Base-by-base conservation (phyloP, 2,888 invertebrate species). In the Protonemura montana region DNA sequence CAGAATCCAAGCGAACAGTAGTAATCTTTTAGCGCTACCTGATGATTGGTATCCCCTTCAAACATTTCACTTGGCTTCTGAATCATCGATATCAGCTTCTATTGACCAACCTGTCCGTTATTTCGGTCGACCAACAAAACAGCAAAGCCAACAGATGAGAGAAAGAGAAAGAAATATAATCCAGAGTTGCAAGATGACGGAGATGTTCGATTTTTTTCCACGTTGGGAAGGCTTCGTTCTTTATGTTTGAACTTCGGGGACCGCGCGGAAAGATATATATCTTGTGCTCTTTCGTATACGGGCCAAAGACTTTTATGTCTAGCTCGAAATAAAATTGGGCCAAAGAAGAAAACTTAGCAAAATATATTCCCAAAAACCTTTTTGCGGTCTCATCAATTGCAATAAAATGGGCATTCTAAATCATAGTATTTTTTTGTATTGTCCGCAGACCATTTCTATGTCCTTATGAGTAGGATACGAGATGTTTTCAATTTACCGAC, bases 41-140 rank as follows among this genome's bases (percentile, higher is more conserved):
- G 26, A 27, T 78, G 78, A 78, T 78, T 78, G 78, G 78, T 78
- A 59, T 78, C 7, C 27, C 78, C 28, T 78, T 28, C 78, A 78
- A 78, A 78, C 27, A 78, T 78, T 78, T 78, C 26, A 78, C 78
- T 28, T 78, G 3, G 26, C 78, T 78, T 10, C 25, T 78, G 27
- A 25, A 78, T 78, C 78, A 78, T n/a, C 10, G 27, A 78, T 5
- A 78, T 78, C 78, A 7, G 7, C 5, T 27, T 16, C 26, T 25
- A 78, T 78, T 13, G 78, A 78, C 28, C 78, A 78, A 78, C 25
- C 78, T 27, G 27, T 78, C 78, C 10, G 26, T 28, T 78, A 78
- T 78, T 78, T 25, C 6, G 78, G 3, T 2, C 78, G 59, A 21
- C 59, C 59, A 59, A 59, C 21, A 59, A 59, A 10, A 59, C 59